Percentiles rank a stretch among this genome's conserved stretches.
These are phyloP conservation scores for Globia sparganii DNA, from an alignment of 2,888 invertebrate genomes.

Conservation along the genomic window DNA sequence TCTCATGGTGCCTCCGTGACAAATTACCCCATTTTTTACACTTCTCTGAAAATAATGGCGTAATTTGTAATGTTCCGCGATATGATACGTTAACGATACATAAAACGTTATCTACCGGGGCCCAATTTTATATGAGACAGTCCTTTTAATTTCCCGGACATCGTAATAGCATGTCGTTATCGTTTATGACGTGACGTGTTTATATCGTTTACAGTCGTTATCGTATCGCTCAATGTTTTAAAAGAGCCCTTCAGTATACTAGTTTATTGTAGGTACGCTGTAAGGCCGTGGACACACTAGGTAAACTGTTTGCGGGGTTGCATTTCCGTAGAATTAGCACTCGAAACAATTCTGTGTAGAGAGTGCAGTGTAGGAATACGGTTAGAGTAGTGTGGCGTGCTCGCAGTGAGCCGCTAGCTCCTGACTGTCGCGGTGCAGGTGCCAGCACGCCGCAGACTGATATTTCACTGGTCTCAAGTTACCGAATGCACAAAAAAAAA, in stretches of 20 bases:
- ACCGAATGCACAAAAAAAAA: not conserved
- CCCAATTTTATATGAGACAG: slow-evolving; percentile 5
- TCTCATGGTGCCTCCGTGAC: not conserved
- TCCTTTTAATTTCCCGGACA: slow-evolving; percentile 27
- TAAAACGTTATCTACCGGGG: not conserved
- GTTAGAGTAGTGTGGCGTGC: not conserved
- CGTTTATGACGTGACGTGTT: slow-evolving; percentile 14
- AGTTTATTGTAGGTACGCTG: not conserved
- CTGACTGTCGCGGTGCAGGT: not conserved
- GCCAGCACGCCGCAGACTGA: not conserved
- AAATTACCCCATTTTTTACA: not conserved
- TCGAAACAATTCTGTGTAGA: not conserved
- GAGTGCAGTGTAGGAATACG: not conserved
- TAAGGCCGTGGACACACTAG: not conserved
- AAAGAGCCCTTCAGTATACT: not conserved
- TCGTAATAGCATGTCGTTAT: slow-evolving; percentile 29
- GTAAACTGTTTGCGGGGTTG: not conserved
- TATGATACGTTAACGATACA: slow-evolving; percentile 2
- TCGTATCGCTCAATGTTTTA: slow-evolving; percentile 7
- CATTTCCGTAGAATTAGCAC: not conserved
- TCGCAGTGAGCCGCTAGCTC: not conserved
- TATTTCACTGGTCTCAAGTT: not conserved
- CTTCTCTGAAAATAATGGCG: not conserved
- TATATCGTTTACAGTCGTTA: slow-evolving; percentile 10
- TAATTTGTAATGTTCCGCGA: slow-evolving; percentile 5